phyloP scores from a whole-genome alignment of 2,888 invertebrate genomes.

The Rhaphigaster nebulosa region DNA sequence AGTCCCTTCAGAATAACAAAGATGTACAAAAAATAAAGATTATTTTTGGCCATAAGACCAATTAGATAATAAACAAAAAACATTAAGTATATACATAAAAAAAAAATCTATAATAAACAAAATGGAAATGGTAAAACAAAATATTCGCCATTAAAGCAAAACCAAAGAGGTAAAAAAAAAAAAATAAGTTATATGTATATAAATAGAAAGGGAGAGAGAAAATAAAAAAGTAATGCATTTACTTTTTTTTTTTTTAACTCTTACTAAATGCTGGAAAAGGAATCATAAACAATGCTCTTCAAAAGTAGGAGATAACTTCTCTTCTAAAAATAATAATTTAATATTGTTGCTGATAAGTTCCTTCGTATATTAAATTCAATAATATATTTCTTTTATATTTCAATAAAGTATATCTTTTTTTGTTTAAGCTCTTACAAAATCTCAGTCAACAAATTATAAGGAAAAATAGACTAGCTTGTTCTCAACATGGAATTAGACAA shows the following conservation, averaged over 20 bases:
- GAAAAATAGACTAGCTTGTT: conserved; percentile 12
- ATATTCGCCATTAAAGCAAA: too few relatives aligned
- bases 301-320: not conserved
- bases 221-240: too few relatives aligned
- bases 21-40: too few relatives aligned
- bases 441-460: conserved; percentile 1
- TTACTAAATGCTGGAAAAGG: not conserved
- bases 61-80: too few relatives aligned
- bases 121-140: too few relatives aligned
- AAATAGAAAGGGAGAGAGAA: too few relatives aligned
- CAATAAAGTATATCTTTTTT: not conserved
- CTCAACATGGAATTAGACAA: conserved; percentile 2
- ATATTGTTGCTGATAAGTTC: not conserved
- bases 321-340: not conserved
- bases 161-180: too few relatives aligned
- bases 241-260: not conserved
- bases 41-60: too few relatives aligned
- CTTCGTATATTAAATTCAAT: not conserved
- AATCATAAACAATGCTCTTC: not conserved
- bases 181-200: too few relatives aligned
- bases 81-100: too few relatives aligned
- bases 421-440: conserved; percentile 40
- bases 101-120: too few relatives aligned
- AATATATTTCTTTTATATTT: not conserved
- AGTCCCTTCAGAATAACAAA: too few relatives aligned